Conservation (phyloP, 2,797 vertebrate genomes). For the Molothrus ater region DNA sequence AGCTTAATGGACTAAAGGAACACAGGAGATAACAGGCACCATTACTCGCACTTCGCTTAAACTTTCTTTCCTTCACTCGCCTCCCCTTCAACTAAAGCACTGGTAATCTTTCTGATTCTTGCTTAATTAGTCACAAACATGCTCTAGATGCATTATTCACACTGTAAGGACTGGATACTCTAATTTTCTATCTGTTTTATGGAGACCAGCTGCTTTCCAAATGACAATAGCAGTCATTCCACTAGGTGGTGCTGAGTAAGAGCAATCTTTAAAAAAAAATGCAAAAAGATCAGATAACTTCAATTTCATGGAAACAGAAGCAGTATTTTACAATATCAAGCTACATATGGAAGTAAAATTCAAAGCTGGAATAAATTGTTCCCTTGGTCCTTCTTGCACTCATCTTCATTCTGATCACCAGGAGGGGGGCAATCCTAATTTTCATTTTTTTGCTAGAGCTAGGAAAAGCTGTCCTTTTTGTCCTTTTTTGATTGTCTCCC, state of each 20-base stretch:
- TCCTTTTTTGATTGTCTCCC: background rate
- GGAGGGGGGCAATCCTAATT: background rate
- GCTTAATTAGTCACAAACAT: background rate
- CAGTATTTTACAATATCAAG: background rate
- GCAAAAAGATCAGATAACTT: background rate
- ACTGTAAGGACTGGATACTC: background rate
- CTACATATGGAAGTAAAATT: background rate
- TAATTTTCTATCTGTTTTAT: background rate
- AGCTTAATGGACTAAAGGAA: background rate
- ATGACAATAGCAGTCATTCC: conserved; percentile 16
- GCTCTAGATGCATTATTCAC: background rate
- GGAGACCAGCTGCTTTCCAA: background rate
- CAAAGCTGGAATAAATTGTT: background rate
- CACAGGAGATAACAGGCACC: background rate
- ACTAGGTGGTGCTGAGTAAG: conserved; percentile 77
- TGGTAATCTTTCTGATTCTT: background rate
- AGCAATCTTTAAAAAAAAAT: background rate
- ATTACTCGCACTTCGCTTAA: fast-evolving
- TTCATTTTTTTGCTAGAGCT: background rate
- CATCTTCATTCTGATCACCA: background rate
- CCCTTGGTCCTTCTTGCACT: background rate
- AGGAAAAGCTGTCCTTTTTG: background rate
- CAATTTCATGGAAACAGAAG: background rate
- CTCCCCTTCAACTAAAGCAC: background rate
- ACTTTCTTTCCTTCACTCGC: background rate